Percentiles rank a stretch among this genome's conserved stretches.
phyloP scores from a whole-genome alignment of 2,113 vertebrate species.

The Furnarius figulus region DNA sequence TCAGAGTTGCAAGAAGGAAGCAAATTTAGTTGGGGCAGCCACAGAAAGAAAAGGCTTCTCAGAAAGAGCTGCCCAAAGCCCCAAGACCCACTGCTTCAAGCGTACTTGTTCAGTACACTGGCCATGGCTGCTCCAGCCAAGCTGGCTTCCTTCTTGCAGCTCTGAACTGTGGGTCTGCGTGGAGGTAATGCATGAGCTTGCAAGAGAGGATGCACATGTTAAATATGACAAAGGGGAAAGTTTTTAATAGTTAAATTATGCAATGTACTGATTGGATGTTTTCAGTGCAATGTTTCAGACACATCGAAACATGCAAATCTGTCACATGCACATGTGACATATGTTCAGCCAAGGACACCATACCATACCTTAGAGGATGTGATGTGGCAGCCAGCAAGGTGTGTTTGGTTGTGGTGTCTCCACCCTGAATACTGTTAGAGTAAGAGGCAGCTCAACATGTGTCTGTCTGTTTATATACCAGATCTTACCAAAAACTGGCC shows the following conservation, averaged over 20 bases:
- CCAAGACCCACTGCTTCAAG: neutral
- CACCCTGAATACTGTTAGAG: neutral
- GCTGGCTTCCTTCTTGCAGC: neutral
- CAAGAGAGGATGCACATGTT: neutral
- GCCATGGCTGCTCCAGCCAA: neutral
- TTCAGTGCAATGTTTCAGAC: neutral
- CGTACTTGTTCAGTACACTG: neutral
- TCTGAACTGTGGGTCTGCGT: neutral
- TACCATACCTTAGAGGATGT: neutral
- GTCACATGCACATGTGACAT: rapidly evolving
- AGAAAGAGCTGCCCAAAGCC: neutral
- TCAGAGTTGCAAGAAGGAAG: neutral
- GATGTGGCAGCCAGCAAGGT: neutral
- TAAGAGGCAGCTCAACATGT: neutral
- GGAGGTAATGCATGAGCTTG: neutral
- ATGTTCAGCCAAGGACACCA: neutral
- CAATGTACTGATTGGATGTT: neutral
- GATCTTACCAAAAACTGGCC: neutral
- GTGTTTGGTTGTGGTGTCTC: neutral
- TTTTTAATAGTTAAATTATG: neutral
- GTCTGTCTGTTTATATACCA: neutral
- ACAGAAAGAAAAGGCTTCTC: neutral
- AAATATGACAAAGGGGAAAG: neutral
- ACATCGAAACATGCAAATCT: neutral
- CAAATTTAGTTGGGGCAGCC: neutral